Base-by-base conservation (phyloP, 1,140 invertebrate genomes). In the Aphaenogaster ashmeadi region DNA sequence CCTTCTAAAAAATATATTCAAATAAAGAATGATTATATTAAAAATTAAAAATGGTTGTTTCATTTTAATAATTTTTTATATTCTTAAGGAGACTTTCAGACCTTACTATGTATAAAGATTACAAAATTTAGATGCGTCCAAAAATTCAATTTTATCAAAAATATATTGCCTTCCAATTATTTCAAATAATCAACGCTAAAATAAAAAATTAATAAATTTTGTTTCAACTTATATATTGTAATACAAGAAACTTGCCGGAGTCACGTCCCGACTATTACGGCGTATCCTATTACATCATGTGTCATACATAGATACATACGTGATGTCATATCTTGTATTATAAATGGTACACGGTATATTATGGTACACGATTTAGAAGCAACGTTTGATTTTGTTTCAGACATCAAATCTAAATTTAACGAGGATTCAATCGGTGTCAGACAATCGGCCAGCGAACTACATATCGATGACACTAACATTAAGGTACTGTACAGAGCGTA, bases 371-470 rank as follows among this genome's bases (percentile, higher is more conserved):
- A 88, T 89, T 88, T 44, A 52, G 52, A 79, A 74, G 52, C 58
- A 38, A 41, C 36, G 27, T 36, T 58, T 62, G 15, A 36, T 47
- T 81, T 52, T 88, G 78, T 89, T 89, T 89, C 58, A 27, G 54
- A 71, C 36, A 41, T 36, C 74, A 54, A 79, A 75, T 75, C 81
- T 89, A 89, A 86, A 89, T 86, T 89, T 89, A 89, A 74, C 84
- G 44, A 9, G 52, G 47, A 72, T 86, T 79, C 67, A 88, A 86
- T 89, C 74, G 79, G 38, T 54, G 6, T 50, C 75, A 5, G 5
- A 80, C 7, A 8, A 80, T 52, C 60, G 77, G 60, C n/a, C 77
- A 80, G 47, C 60, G 60, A 80, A 80, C 60, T 58, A 36, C 7
- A 21, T 50, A 54, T 36, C 18, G 44, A 80, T 52, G 60, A 50